Conservation (phyloP, 2,888 invertebrate genomes). For the Eupelmus urozonus region DNA sequence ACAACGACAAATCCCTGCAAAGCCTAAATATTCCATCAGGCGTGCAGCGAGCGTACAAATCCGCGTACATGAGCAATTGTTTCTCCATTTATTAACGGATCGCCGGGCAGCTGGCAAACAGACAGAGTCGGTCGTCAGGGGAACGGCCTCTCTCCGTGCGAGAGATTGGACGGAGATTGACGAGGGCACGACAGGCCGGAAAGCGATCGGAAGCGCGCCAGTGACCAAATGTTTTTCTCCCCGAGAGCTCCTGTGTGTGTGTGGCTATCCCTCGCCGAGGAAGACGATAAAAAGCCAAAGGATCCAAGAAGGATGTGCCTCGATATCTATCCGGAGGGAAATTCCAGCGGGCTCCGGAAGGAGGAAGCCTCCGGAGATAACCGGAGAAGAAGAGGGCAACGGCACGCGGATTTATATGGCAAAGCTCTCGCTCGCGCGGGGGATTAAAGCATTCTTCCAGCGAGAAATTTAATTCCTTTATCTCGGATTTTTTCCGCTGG, state of each 20-base stretch:
- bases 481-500: constrained; percentile 2
- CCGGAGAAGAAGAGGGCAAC: not conserved
- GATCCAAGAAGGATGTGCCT: constrained; percentile 4
- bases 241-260: too few relatives aligned
- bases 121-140: not conserved
- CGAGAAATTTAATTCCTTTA: constrained; percentile 51
- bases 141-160: not conserved
- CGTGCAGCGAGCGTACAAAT: not conserved
- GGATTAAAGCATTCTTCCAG: constrained; percentile 38
- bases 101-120: not conserved
- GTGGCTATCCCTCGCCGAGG: not conserved
- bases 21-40: too few relatives aligned
- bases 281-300: not conserved
- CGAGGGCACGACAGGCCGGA: constrained; percentile 38
- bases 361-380: constrained; percentile 35
- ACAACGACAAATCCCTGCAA: too few relatives aligned
- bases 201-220: not conserved
- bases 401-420: not conserved
- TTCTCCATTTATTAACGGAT: constrained; percentile 27
- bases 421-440: not conserved
- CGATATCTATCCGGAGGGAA: constrained; percentile 46
- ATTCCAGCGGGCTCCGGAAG: constrained; percentile 22
- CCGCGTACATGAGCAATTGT: constrained; percentile 15
- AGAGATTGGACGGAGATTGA: constrained; percentile 47
- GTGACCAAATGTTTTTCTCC: constrained; percentile 12